phyloP scores from a whole-genome alignment of 2,113 vertebrate species.

The Gavialis gangeticus region DNA sequence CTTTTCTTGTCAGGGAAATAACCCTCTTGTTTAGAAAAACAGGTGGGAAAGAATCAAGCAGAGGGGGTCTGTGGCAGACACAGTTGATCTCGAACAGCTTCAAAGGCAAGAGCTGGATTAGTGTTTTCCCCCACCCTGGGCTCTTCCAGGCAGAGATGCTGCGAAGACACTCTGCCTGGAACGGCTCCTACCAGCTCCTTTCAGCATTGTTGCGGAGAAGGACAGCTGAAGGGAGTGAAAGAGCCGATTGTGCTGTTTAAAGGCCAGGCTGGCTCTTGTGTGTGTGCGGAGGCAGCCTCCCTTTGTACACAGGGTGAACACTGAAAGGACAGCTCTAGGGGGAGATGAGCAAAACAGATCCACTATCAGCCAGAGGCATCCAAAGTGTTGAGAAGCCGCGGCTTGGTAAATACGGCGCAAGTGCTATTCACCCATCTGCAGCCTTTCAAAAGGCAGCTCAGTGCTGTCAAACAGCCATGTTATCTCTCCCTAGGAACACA shows the following conservation, averaged over 20 bases:
- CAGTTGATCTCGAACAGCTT: neutral
- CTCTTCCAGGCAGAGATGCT: neutral
- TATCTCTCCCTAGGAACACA: neutral
- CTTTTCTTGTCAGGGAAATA: neutral
- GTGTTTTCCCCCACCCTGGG: neutral
- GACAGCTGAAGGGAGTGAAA: constrained; percentile 27
- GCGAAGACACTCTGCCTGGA: neutral
- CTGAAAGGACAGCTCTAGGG: constrained; percentile 3
- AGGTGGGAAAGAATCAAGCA: neutral
- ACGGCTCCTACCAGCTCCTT: neutral
- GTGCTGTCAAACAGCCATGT: neutral
- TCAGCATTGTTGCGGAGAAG: neutral
- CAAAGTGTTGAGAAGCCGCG: neutral
- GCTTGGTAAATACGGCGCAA: neutral
- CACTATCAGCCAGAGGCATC: neutral
- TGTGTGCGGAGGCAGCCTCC: neutral
- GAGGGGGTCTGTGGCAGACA: neutral
- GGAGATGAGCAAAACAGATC: neutral
- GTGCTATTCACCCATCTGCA: neutral
- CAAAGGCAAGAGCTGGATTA: neutral
- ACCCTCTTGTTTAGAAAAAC: neutral
- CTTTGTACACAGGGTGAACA: neutral
- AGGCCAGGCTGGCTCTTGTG: neutral
- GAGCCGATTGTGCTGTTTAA: neutral
- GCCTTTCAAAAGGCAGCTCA: neutral